Evolutionary conservation across 2,113 vertebrate species (phyloP), one percentile per base, ranked within the genome.

Genomic region (Thamnophis sirtalis): DNA sequence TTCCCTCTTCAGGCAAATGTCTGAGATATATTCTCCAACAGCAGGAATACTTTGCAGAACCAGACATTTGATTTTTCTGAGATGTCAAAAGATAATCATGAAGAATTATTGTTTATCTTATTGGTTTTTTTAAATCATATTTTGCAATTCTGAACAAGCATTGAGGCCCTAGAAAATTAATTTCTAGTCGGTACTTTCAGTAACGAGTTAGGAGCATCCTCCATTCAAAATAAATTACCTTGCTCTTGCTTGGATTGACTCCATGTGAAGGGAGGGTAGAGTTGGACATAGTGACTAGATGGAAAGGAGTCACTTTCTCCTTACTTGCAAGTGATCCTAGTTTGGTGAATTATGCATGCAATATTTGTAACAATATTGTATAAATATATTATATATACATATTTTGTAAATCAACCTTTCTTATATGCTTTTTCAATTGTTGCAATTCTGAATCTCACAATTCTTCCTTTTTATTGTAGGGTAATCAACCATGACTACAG

Each of bases 401-500:
- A 54, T 88, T 54, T 86, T 80, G 3, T 88, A 51, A 88, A 50
- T 60, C 38, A 28, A 60, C 0, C 48, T 73, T 86, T 15, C 28
- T 91, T 21, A 13, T 92, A 13, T 7, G 3, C 3, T 43, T 60
- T 89, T 9, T 3, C 8, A 4, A 51, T 53, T 85, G 89, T 38
- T 28, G 89, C 26, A n/a, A 89, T 55, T 55, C 19, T 58, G 68
- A 89, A 50, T 21, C 33, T 43, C 33, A 80, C 9, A 26, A 0
- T 11, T 89, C 19, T 58, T 19, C 33, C 21, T 88, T 92, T 92
- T 21, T 60, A 10, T 97, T 97, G 13, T 97, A 99, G 99, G 97
- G 96, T 98, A 98, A 99, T 97, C 97, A 95, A 98, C 97, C 98
- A 99, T 99, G 99, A 99, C 98, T 63, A 98, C 98, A 33, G 98